Evolutionary conservation across 2,113 vertebrate species (phyloP).

Genomic region (Forbesichthys papilliferus): DNA sequence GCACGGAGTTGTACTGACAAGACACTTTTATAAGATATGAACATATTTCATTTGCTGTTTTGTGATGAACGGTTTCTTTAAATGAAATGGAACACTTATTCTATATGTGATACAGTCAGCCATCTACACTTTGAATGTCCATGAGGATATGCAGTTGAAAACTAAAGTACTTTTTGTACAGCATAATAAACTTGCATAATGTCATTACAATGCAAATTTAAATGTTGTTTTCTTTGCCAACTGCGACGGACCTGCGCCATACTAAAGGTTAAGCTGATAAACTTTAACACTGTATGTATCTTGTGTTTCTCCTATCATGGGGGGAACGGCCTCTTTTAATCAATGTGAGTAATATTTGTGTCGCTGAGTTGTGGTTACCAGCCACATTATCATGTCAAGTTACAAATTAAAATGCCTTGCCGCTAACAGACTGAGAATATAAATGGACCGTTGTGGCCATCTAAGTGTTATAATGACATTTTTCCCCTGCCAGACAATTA

Average conservation of each 20-base stretch:
- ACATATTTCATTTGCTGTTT: neutral
- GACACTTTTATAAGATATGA: neutral
- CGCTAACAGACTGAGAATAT: conserved; percentile 73
- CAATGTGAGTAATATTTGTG: conserved; percentile 73
- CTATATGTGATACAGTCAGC: neutral
- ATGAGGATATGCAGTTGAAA: neutral
- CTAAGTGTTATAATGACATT: conserved; percentile 81
- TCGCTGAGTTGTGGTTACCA: conserved; percentile 59
- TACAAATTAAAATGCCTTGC: conserved; percentile 79
- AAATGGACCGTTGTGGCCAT: conserved; percentile 76
- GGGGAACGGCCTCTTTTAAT: conserved; percentile 72
- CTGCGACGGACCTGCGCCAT: conserved; percentile 33
- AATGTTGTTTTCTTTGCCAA: neutral
- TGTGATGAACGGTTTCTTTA: neutral
- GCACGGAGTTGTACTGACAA: neutral
- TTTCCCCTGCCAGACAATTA: conserved; percentile 77
- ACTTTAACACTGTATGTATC: conserved; percentile 55
- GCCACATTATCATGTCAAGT: conserved; percentile 79
- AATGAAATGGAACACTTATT: neutral
- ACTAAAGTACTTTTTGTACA: conserved; percentile 1
- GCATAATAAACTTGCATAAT: conserved; percentile 31
- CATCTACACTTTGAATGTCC: neutral
- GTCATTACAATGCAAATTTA: conserved; percentile 23
- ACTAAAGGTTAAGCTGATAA: conserved; percentile 63
- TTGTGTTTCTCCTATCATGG: conserved; percentile 46